Conservation (phyloP, 2,888 invertebrate genomes). For the Melitaea athalia region DNA sequence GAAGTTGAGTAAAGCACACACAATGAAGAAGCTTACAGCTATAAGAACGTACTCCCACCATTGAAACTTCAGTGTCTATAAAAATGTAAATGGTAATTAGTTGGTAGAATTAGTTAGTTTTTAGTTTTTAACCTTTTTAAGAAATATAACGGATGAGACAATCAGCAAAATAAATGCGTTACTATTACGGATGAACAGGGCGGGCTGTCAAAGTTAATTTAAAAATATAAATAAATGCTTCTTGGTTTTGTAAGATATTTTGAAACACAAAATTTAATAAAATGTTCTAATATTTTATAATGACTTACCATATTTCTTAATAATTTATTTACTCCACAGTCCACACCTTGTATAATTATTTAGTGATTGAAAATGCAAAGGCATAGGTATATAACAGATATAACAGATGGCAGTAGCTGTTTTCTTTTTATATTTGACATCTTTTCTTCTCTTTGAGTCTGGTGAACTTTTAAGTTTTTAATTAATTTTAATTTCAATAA, state of each 20-base stretch:
- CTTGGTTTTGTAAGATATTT: no score
- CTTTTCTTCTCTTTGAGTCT: neutral
- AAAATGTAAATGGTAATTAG: neutral
- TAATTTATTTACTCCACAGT: no score
- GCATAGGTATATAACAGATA: no score
- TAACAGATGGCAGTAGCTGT: no score
- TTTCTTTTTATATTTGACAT: neutral
- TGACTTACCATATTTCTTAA: no score
- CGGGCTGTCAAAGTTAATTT: no score
- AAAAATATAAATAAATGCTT: no score
- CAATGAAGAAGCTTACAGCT: conserved; percentile 48
- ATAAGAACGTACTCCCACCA: conserved; percentile 62
- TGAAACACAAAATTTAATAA: no score
- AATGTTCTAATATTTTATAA: no score
- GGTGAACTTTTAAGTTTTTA: neutral
- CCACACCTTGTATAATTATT: no score
- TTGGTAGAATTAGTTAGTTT: neutral
- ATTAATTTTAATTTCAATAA: neutral
- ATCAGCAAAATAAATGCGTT: neutral
- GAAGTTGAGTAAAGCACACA: conserved; percentile 56
- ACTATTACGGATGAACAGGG: no score
- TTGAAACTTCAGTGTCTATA: conserved; percentile 28
- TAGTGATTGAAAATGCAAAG: no score
- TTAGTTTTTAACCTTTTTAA: neutral
- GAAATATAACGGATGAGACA: neutral